Evolutionary conservation across 1,140 invertebrate species (phyloP), one percentile per base, ranked within the genome.

Genomic region (Camponotus floridanus): DNA sequence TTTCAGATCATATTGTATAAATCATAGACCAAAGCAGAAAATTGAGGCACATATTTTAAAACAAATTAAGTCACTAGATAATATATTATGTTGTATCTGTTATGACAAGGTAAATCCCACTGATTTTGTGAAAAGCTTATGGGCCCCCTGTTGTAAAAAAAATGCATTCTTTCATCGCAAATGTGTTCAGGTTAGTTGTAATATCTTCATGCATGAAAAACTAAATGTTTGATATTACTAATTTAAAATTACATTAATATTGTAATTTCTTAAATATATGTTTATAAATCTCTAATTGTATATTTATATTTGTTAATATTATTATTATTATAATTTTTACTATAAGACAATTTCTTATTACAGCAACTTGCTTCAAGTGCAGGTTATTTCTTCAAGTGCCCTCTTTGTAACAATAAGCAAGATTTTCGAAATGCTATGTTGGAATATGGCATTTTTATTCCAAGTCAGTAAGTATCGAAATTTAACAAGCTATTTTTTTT

Each of bases 331-430:
- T 18, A 71, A 59, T 13, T 26, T 57, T n/a, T 57, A 71, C 39
- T 45, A 0, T 9, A 74, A 57, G 11, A 76, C 6, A 86, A 80
- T 84, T 74, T 90, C 87, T 79, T 91, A 96, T 91, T 92, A 84
- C 91, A 97, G 96, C 95, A 95, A 94, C 94, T 97, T 81, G 96
- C 97, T 3, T 86, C 95, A 31, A 96, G 95, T 93, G 96, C 96
- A 59, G 97, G 97, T 0, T 96, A 97, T 90, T 97, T 97, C 91
- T 97, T 97, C 91, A 97, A 97, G 88, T 97, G 97, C 92, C 96
- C 97, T 7, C 88, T 97, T 2, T 97, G 97, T 91, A 97, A 97
- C 84, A 96, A 96, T 92, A 96, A 96, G 85, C 92, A 94, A n/a
- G 91, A 88, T 83, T 97, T 97, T 93, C 94, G 96, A 87, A 90